Percentiles rank a stretch among this genome's conserved stretches.
Conservation (phyloP, 92 coral and sea anemone species). For the Epizoanthus scotinus region DNA sequence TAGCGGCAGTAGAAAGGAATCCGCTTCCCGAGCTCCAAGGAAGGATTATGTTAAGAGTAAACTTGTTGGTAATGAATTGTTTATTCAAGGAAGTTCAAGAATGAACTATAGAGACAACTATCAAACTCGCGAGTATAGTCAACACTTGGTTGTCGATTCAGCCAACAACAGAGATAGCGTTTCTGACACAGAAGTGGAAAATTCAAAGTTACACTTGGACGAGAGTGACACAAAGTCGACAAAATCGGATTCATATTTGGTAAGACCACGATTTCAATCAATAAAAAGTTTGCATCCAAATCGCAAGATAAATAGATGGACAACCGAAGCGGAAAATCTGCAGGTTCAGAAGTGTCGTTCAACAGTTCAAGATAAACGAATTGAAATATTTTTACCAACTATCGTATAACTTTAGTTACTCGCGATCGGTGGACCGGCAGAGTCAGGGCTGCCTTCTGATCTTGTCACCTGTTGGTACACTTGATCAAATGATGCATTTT, state of each 20-base stretch:
- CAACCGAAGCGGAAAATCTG: neutral
- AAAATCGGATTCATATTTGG: slow-evolving; percentile 14
- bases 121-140: neutral
- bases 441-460: too few relatives aligned
- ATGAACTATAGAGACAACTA: neutral
- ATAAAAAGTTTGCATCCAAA: neutral
- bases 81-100: slow-evolving; percentile 8
- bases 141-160: slow-evolving; percentile 2
- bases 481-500: too few relatives aligned
- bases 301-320: slow-evolving; percentile 8
- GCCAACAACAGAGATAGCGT: slow-evolving; percentile 9
- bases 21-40: slow-evolving; percentile 10
- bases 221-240: slow-evolving; percentile 15
- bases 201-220: neutral
- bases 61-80: slow-evolving; percentile 1
- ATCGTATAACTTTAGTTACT: neutral
- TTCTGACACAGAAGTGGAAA: slow-evolving; percentile 27
- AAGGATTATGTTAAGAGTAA: neutral
- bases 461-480: too few relatives aligned
- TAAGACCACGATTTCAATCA: neutral
- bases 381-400: slow-evolving; percentile 36
- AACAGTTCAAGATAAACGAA: slow-evolving; percentile 24
- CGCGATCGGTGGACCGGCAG: too few relatives aligned
- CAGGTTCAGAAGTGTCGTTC: slow-evolving; percentile 4
- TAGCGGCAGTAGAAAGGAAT: neutral